Conservation (phyloP, 2,888 invertebrate species). For the Catocala sponsa region DNA sequence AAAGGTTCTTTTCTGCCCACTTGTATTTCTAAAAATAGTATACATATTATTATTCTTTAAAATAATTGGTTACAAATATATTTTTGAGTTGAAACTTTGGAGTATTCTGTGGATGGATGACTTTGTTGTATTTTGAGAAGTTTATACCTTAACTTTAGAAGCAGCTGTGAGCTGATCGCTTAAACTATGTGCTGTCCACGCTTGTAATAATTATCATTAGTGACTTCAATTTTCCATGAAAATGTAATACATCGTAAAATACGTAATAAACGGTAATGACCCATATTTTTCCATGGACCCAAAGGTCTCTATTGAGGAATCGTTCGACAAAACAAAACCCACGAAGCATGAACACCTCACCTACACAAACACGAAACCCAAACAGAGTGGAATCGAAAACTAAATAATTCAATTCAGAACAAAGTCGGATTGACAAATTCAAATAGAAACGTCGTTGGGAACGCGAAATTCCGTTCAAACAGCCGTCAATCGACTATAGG, state of each 20-base stretch:
- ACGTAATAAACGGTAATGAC: conserved; percentile 1
- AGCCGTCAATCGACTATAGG: conserved; percentile 69
- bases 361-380: conserved; percentile 70
- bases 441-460: conserved; percentile 64
- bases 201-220: background rate
- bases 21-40: background rate
- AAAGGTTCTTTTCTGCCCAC: conserved; percentile 11
- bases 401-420: conserved; percentile 84
- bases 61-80: background rate
- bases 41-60: background rate
- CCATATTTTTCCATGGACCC: conserved; percentile 33
- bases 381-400: conserved; percentile 81
- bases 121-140: too few species aligned
- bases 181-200: too few species aligned
- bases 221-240: conserved; percentile 1
- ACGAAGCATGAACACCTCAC: conserved; percentile 67
- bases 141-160: background rate
- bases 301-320: conserved; percentile 36
- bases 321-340: conserved; percentile 57
- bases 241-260: background rate
- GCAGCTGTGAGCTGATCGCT: background rate
- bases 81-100: too few species aligned
- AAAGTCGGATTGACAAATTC: conserved; percentile 84
- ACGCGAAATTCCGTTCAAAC: conserved; percentile 52
- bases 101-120: too few species aligned